Evolutionary conservation across 2,113 vertebrate species (phyloP), one percentile per base, ranked within the genome.

Genomic region (Muscicapa adusta): DNA sequence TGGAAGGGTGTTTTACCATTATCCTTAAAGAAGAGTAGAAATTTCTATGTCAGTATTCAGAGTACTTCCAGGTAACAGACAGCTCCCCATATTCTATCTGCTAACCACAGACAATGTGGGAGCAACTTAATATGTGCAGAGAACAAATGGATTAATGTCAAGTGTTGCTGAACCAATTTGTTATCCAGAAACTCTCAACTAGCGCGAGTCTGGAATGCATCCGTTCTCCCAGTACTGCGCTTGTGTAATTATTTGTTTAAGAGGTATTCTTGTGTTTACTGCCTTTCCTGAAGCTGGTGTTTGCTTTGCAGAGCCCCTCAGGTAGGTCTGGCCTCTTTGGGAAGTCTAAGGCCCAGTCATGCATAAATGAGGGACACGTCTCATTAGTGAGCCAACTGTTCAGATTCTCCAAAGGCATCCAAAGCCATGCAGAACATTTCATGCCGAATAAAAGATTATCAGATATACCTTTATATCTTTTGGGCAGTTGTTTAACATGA

Each of bases 201-300:
- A 70, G 38, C 45, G 28, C 4, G 4, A 83, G 89, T 91, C 94
- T 94, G 89, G 94, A 96, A 96, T 91, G 78, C 75, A 89, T 95
- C 81, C 10, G 4, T 91, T 88, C 87, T 73, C 50, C 62, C 71
- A 29, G 54, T 20, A n/a, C 8, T 92, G 71, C 1, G 0, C 51
- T 47, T 85, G 47, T 80, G 88, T 83, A 85, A 90, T 76, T 95
- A 89, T 96, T 94, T 94, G 67, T 85, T 95, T 79, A 83, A 93
- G 90, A 80, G 65, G 53, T 56, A 91, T 90, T 88, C 75, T 10
- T 1, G 0, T 94, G 82, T 80, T 94, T 93, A 85, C 85, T 89
- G 86, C 76, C 80, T 85, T 57, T 38, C 19, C 67, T 76, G 91
- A 42, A 83, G 71, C 74, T 85, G 71, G 5, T 79, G 77, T 93